These are phyloP conservation scores for Sebastes glaucus DNA, from an alignment of 2,797 vertebrate species.

Conservation along the genomic window DNA sequence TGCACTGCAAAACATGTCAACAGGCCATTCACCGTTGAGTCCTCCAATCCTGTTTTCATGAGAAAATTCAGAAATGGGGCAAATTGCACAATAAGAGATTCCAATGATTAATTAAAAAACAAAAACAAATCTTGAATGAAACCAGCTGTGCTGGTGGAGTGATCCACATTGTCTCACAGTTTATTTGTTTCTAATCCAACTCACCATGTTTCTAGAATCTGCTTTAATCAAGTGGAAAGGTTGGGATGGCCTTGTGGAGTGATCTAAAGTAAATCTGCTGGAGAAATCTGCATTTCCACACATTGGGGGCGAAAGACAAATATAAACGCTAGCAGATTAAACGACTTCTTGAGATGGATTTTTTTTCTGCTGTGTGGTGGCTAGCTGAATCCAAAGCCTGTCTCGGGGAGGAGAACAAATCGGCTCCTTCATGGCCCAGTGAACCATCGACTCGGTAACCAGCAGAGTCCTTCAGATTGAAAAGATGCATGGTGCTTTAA, in stretches of 20 bases:
- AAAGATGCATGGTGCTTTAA: constrained; percentile 69
- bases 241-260: neutral
- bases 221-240: constrained; percentile 1
- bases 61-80: neutral
- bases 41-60: constrained; percentile 7
- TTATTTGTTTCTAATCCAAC: neutral
- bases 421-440: constrained; percentile 67
- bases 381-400: constrained; percentile 27
- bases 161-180: neutral
- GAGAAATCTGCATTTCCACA: constrained; percentile 8
- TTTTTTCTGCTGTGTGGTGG: constrained; percentile 10
- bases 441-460: constrained; percentile 69
- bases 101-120: neutral
- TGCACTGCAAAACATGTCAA: neutral
- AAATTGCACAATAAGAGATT: neutral
- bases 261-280: neutral
- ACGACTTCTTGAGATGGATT: constrained; percentile 47
- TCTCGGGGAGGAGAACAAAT: constrained; percentile 64
- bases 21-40: neutral
- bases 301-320: neutral
- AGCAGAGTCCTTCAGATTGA: constrained; percentile 65
- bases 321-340: constrained; percentile 36
- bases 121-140: neutral
- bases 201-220: neutral
- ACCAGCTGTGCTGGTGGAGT: neutral